These are phyloP conservation scores for Atlantisia rogersi DNA, from an alignment of 2,113 vertebrate species.

Conservation along the genomic window DNA sequence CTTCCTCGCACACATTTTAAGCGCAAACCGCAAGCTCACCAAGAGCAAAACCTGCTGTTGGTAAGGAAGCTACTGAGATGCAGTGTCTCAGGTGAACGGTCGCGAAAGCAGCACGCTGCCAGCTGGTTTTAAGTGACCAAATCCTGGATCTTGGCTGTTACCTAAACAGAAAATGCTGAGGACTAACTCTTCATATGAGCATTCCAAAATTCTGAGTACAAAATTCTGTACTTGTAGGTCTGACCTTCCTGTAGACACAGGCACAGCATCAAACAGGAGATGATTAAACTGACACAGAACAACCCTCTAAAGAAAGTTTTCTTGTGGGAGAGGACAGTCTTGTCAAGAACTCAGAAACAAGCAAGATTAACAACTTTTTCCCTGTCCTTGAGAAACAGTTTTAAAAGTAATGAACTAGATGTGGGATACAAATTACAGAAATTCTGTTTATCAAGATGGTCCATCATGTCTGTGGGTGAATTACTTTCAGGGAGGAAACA, in stretches of 20 bases:
- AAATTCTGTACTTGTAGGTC: neutral
- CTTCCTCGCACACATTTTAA: neutral
- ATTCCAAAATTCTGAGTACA: neutral
- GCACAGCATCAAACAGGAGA: neutral
- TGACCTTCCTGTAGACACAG: neutral
- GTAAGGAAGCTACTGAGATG: neutral
- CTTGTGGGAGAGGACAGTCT: neutral
- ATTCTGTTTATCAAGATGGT: neutral
- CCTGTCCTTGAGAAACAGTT: neutral
- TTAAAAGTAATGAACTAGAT: neutral
- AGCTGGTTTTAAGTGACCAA: neutral
- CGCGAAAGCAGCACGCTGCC: fast-evolving
- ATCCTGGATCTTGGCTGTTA: neutral
- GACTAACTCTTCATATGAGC: neutral
- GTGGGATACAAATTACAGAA: neutral
- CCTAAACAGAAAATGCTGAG: neutral
- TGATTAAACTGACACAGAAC: neutral
- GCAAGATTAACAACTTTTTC: neutral
- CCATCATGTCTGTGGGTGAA: neutral
- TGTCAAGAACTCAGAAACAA: neutral
- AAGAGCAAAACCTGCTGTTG: neutral
- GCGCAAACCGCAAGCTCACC: neutral
- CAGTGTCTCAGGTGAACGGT: neutral
- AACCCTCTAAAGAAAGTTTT: neutral
- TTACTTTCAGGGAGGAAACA: neutral